Conservation (phyloP, 2,113 vertebrate genomes). For the Aythya baeri region DNA sequence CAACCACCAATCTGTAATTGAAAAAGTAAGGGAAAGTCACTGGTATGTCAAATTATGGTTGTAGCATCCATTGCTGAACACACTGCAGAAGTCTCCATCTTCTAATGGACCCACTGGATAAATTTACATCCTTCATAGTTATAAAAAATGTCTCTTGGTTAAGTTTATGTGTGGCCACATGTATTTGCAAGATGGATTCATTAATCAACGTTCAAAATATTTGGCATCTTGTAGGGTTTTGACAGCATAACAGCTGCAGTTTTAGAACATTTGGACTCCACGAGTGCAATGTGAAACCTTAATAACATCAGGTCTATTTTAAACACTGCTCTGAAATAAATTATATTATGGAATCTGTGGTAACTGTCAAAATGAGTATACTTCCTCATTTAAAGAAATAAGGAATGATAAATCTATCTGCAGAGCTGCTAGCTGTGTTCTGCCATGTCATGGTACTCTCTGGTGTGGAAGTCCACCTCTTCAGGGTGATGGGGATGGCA, state of each 20-base stretch:
- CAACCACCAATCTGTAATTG: neutral
- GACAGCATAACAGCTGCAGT: neutral
- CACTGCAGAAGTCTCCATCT: neutral
- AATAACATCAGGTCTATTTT: neutral
- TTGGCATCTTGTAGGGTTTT: neutral
- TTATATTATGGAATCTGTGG: neutral
- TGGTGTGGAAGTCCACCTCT: neutral
- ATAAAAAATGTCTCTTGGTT: neutral
- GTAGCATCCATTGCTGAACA: neutral
- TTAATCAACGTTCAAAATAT: neutral
- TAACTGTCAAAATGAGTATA: neutral
- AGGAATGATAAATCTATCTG: neutral
- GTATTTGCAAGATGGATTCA: neutral
- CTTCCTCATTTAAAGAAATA: neutral
- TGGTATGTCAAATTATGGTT: neutral
- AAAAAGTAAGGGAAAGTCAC: neutral
- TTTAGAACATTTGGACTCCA: neutral
- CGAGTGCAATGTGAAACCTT: neutral
- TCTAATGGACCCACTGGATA: neutral
- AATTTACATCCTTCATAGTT: neutral
- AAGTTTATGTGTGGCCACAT: too few relatives aligned
- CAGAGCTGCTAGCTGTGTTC: neutral
- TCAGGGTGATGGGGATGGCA: rapidly evolving
- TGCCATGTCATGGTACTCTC: neutral
- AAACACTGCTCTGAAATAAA: neutral